A percentile compares a stretch with the other conserved stretches of the same genome.
Evolutionary conservation across 37 sponge, comb jelly and placozoan genomes (phyloP).

Genomic region (Chondrilla cf. caribensis): DNA sequence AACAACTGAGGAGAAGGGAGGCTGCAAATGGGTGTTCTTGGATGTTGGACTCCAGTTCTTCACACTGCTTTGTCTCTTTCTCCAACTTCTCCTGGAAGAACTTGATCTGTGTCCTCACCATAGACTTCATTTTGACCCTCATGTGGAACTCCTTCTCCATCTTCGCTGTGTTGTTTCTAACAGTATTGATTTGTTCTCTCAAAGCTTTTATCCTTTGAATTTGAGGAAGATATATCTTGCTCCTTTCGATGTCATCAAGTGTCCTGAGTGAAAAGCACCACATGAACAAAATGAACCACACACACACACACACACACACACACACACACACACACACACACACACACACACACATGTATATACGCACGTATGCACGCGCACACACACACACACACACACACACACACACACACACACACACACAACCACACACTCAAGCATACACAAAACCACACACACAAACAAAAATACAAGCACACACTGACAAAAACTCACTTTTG

Average conservation of each 20-base stretch:
- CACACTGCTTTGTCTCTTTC: background rate
- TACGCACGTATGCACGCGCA: background rate
- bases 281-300: background rate
- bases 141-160: background rate
- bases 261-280: too few species aligned
- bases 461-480: background rate
- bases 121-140: background rate
- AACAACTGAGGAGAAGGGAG: background rate
- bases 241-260: slow-evolving; percentile 37
- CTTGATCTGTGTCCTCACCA: background rate
- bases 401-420: background rate
- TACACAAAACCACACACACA: too few species aligned
- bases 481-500: slow-evolving; percentile 45
- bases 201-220: slow-evolving; percentile 38
- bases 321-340: background rate
- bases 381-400: slow-evolving; percentile 8
- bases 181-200: slow-evolving; percentile 10
- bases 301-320: too few species aligned
- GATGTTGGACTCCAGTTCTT: slow-evolving; percentile 10
- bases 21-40: slow-evolving; percentile 15
- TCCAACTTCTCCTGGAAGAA: background rate
- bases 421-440: slow-evolving; percentile 8
- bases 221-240: slow-evolving; percentile 15
- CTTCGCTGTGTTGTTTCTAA: background rate
- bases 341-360: background rate